A percentile compares a stretch with the other conserved stretches of the same genome.
Conservation (phyloP, 2,888 invertebrate species). For the Lepidocyrtinus sp. region DNA sequence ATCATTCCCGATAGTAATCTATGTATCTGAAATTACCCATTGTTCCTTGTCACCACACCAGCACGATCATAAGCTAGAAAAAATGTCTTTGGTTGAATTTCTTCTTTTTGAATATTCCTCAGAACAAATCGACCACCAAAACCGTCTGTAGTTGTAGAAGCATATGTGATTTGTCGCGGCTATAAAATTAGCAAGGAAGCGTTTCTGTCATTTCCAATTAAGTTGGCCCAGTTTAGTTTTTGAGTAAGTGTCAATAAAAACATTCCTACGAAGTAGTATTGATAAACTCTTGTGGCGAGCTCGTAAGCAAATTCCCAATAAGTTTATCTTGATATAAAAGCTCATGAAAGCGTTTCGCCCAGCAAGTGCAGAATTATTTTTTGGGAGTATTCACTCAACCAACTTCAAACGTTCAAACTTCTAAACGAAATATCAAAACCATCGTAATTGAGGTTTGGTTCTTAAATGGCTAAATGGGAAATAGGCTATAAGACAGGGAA, state of each 20-base stretch:
- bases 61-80: too few species aligned
- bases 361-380: not conserved
- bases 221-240: slow-evolving; percentile 4
- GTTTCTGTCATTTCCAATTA: slow-evolving; percentile 10
- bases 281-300: not conserved
- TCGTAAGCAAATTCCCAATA: not conserved
- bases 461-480: slow-evolving; percentile 3
- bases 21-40: too few species aligned
- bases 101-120: too few species aligned
- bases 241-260: slow-evolving; percentile 7
- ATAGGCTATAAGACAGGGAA: slow-evolving; percentile 2
- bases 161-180: slow-evolving; percentile 4
- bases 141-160: too few species aligned
- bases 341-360: not conserved
- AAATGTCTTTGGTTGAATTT: too few species aligned
- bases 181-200: slow-evolving; percentile 4
- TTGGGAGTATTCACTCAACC: not conserved
- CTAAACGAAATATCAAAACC: not conserved
- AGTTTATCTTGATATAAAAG: not conserved
- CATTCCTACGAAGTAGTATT: not conserved
- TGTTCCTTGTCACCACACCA: too few species aligned
- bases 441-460: not conserved
- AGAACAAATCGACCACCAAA: too few species aligned
- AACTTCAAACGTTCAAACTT: not conserved
- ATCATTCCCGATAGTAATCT: too few species aligned